Evolutionary conservation across 2,888 invertebrate genomes (phyloP).

Genomic region (Acronicta psi): DNA sequence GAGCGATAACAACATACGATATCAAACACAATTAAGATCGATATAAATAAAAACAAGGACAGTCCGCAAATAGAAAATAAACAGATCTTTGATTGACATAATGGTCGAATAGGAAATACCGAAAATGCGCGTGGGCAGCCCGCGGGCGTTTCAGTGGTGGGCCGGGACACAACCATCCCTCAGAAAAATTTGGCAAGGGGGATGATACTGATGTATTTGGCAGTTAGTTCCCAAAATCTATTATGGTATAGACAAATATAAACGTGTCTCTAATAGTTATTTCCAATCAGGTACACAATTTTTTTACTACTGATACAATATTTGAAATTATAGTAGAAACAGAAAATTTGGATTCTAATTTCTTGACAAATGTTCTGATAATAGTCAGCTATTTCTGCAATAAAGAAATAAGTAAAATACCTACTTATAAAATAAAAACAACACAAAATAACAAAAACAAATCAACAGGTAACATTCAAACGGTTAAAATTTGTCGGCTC

Average conservation of each 20-base stretch:
- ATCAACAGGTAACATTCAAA: slow-evolving; percentile 12
- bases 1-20: slow-evolving; percentile 12
- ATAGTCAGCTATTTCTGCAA: too few species aligned
- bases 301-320: not conserved
- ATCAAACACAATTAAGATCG: slow-evolving; percentile 52
- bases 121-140: slow-evolving; percentile 72
- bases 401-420: too few species aligned
- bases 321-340: not conserved
- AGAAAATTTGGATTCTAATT: too few species aligned
- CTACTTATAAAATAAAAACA: too few species aligned
- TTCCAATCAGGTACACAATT: not conserved
- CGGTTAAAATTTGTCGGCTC: slow-evolving; percentile 70
- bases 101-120: slow-evolving; percentile 66
- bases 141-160: slow-evolving; percentile 54
- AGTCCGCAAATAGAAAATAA: slow-evolving; percentile 63
- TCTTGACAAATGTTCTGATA: too few species aligned
- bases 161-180: slow-evolving; percentile 38
- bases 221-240: slow-evolving; percentile 54
- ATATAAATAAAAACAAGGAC: slow-evolving; percentile 68
- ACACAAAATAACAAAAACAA: not conserved
- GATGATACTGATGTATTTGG: slow-evolving; percentile 55
- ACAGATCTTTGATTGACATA: slow-evolving; percentile 61
- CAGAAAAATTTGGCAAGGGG: slow-evolving; percentile 61
- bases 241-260: slow-evolving; percentile 29
- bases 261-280: slow-evolving; percentile 7